Evolutionary conservation across 23 tunicate species (phyloP).

Genomic region (Phallusia fumigata): DNA sequence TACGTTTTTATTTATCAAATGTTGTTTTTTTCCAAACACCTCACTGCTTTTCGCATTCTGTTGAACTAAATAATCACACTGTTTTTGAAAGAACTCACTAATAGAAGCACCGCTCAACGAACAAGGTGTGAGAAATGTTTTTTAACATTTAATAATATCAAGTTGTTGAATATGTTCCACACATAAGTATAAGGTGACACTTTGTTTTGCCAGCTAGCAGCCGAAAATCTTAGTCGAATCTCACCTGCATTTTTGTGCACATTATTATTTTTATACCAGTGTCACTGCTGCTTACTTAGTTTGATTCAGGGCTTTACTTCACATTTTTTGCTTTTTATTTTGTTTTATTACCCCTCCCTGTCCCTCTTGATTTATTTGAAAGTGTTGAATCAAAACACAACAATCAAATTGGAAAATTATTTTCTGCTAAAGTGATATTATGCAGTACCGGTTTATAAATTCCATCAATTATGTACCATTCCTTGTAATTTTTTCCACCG

Average conservation of each 20-base stretch:
- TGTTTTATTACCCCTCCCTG: background rate
- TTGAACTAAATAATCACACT: background rate
- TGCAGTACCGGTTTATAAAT: too few species aligned
- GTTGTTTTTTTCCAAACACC: background rate
- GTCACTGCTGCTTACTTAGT: slow-evolving; percentile 8
- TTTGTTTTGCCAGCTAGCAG: background rate
- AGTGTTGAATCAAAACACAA: too few species aligned
- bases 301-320: slow-evolving; percentile 3
- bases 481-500: background rate
- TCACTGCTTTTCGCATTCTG: background rate
- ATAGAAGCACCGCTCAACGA: background rate
- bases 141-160: background rate
- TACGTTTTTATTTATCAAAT: background rate
- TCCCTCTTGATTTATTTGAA: too few species aligned
- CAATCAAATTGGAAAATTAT: too few species aligned
- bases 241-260: background rate
- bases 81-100: background rate
- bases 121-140: background rate
- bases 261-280: background rate
- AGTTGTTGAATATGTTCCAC: background rate
- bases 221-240: background rate
- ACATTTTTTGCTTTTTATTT: background rate
- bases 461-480: too few species aligned
- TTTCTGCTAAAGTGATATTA: too few species aligned
- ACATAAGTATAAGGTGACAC: background rate